Evolutionary conservation across 2,797 vertebrate species (phyloP), one percentile per base, ranked within the genome.

Genomic region (Lagodon rhomboides): DNA sequence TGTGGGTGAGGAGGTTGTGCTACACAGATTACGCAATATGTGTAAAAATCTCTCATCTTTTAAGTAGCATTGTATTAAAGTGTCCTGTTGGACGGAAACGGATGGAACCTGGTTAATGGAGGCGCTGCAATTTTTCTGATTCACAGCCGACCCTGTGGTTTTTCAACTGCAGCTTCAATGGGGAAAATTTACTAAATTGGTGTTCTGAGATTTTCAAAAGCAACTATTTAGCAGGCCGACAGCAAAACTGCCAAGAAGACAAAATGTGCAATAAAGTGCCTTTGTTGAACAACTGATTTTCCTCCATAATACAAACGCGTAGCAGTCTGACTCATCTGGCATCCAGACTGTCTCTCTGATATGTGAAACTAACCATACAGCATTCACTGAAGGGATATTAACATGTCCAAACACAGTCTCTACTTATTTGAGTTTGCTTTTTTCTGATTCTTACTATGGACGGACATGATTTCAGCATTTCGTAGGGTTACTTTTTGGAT

Each of bases 71-170:
- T n/a, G n/a, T 80, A 64, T 69, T 69, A 12, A 12, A 44, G 51
- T 58, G 65, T 61, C 22, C 60, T 4, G 4, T n/a, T 0, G 6
- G 50, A 68, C 38, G 64, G 34, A 60, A 61, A 69, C 61, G 50
- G n/a, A 82, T 34, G 68, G n/a, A 53, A 75, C 43, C 66, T 65
- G 17, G 51, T 1, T 20, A 55, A 38, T 38, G 34, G 34, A 38
- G 34, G 34, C 34, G 9, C 1, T 2, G 10, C 34, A 58, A 23
- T 69, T 71, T 71, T 78, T 49, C 38, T 76, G 63, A 75, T 79
- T 81, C 64, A 77, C 44, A 68, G 13, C 51, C 68, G 69, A 73
- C 60, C 73, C 47, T 75, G 43, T 22, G n/a, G 68, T 67, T 65
- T 55, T 72, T 79, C 56, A 50, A 23, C 41, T 44, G 59, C 15